A percentile compares a stretch with the other conserved stretches of the same genome.
phyloP scores from a whole-genome alignment of 1,140 invertebrate species.

The Epicauta chinensis region DNA sequence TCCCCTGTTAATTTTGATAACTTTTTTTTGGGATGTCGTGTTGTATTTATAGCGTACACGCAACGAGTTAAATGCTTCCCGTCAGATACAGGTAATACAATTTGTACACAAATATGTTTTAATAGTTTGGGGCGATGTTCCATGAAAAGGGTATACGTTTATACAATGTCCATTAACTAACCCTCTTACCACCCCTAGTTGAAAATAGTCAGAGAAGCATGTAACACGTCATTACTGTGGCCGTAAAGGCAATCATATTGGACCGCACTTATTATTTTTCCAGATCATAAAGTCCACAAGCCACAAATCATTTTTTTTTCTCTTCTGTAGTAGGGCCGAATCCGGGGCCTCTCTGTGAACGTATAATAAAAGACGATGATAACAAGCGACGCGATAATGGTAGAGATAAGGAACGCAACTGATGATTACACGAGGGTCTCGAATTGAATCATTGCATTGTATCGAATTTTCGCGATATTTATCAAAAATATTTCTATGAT shows the following conservation, averaged over 20 bases:
- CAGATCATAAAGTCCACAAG: conserved; percentile 29
- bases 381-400: conserved; percentile 20
- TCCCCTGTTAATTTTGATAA: no score
- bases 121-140: no score
- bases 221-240: conserved; percentile 30
- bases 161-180: conserved; percentile 7
- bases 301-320: conserved; percentile 29
- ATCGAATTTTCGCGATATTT: background rate
- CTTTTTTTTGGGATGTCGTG: no score
- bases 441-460: conserved; percentile 16
- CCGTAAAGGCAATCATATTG: conserved; percentile 34
- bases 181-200: conserved; percentile 14
- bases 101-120: conserved; percentile 6
- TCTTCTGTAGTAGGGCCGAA: background rate
- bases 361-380: conserved; percentile 19
- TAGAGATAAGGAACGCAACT: conserved; percentile 19
- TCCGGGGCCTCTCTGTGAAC: background rate
- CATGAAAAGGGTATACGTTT: no score
- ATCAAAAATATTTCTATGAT: no score
- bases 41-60: background rate
- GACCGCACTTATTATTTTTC: conserved; percentile 34
- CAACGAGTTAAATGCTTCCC: background rate
- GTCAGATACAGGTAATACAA: conserved; percentile 10
- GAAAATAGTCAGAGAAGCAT: conserved; percentile 6
- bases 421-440: conserved; percentile 14